Evolutionary conservation across 2,888 invertebrate genomes (phyloP).

Genomic region (Charanyca ferruginea): DNA sequence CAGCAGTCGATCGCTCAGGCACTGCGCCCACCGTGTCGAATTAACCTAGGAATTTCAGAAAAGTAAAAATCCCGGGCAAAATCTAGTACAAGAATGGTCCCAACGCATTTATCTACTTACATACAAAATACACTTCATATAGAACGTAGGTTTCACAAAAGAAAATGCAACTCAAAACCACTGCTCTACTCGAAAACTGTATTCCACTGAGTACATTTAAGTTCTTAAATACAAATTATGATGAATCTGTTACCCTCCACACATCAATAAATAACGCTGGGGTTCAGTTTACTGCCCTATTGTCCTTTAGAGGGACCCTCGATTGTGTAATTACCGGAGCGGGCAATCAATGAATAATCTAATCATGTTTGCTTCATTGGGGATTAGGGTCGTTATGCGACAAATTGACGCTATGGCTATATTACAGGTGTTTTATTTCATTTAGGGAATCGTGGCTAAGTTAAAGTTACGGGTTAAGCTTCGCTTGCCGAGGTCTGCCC

Average conservation of each 20-base stretch:
- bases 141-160: no score
- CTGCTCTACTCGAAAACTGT: background rate
- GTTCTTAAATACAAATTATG: slow-evolving; percentile 28
- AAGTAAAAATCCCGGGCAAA: no score
- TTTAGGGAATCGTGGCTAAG: no score
- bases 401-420: slow-evolving; percentile 15
- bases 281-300: slow-evolving; percentile 32
- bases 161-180: background rate
- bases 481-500: no score
- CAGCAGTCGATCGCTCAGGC: no score
- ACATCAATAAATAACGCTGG: slow-evolving; percentile 31
- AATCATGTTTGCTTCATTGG: slow-evolving; percentile 33
- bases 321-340: slow-evolving; percentile 46
- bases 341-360: slow-evolving; percentile 52
- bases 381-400: slow-evolving; percentile 21
- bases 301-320: slow-evolving; percentile 27
- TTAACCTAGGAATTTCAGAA: no score
- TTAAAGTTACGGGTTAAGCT: no score
- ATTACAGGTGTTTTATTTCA: background rate
- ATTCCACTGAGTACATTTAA: slow-evolving; percentile 11
- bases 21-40: no score
- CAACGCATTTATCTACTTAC: no score
- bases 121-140: no score
- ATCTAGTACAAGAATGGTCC: no score
- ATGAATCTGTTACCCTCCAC: slow-evolving; percentile 19